Base-by-base conservation (phyloP, 2,888 invertebrate genomes). In the Blastobasis adustella region DNA sequence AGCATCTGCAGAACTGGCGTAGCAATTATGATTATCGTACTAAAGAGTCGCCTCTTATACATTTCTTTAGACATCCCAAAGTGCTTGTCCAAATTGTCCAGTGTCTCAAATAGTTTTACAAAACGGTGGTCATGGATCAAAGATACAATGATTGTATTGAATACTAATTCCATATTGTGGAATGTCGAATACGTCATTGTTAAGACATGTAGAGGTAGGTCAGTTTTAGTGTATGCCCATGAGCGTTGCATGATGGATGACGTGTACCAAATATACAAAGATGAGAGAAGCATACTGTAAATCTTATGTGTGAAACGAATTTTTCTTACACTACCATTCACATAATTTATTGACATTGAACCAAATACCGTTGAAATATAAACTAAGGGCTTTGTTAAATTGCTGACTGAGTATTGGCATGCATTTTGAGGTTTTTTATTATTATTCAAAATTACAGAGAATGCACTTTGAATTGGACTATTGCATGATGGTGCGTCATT, bases 131-230 rank as follows among this genome's bases (percentile, higher is more conserved):
- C 59, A 46, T 75, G 77, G 8, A 57, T 55, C 47, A 77, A 66
- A 3, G 72, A 60, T 8, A 61, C 54, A 5, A 66, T 59, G 10
- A 72, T 62, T 38, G 74, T 59, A 4, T 63, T 61, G 56, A 72
- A 71, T 37, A 67, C 50, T 4, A 61, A 62, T 67, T 80, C 81
- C 7, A 64, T 40, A 5, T 56, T 62, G 53, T 62, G 65, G 4
- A 67, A 49, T 6, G 60, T 55, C 1, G 66, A 65, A 48, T 62
- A 78, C 4, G 59, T 59, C 66, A 68, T 77, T 0, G 77, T 71
- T 10, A 80, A 51, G 38, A 78, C 61, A 41, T 75, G 73, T 4
- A 82, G 54, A 1, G 82, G 81, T 4, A 73, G 51, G 49, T 82
- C 81, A 8, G 62, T 51, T 47, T 54, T 66, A 0, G 73, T 73